These are phyloP conservation scores for Sinocyclocheilus anophthalmus DNA, from an alignment of 2,113 vertebrate genomes.

Conservation along the genomic window DNA sequence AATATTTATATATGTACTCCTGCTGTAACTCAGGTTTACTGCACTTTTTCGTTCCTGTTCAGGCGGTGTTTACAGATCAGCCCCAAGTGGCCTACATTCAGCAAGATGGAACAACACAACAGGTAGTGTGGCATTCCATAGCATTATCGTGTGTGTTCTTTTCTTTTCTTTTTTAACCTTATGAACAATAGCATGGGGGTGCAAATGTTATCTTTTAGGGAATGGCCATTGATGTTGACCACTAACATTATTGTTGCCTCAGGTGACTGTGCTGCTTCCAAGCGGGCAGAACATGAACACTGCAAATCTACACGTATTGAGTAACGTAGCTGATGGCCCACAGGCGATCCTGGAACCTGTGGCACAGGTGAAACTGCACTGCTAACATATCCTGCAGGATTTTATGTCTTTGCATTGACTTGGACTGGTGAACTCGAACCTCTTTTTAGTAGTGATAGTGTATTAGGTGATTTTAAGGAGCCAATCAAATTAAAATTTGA, in stretches of 20 bases:
- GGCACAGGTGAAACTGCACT: constrained; percentile 73
- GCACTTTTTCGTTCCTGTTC: constrained; percentile 3
- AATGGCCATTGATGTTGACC: background rate
- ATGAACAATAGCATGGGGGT: too few species aligned
- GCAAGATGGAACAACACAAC: constrained; percentile 92
- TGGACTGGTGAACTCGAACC: background rate
- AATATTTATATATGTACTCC: background rate
- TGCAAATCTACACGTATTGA: constrained; percentile 84
- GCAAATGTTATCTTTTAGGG: too few species aligned
- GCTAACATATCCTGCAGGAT: background rate
- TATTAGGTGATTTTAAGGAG: too few species aligned
- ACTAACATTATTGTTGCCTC: background rate
- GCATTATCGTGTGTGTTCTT: background rate
- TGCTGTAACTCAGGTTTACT: too few species aligned
- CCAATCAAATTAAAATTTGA: too few species aligned
- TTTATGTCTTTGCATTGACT: too few species aligned
- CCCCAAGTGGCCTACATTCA: constrained; percentile 97
- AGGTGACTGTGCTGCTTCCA: constrained; percentile 85
- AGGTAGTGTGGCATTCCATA: constrained; percentile 72
- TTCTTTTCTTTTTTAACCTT: too few species aligned
- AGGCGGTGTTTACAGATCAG: constrained; percentile 95
- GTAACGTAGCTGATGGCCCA: constrained; percentile 83
- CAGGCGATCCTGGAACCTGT: constrained; percentile 83
- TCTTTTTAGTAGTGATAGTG: too few species aligned
- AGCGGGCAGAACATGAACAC: constrained; percentile 84